Conservation (phyloP, 2,113 vertebrate genomes). For the Cryptomyrus ogoouensis region DNA sequence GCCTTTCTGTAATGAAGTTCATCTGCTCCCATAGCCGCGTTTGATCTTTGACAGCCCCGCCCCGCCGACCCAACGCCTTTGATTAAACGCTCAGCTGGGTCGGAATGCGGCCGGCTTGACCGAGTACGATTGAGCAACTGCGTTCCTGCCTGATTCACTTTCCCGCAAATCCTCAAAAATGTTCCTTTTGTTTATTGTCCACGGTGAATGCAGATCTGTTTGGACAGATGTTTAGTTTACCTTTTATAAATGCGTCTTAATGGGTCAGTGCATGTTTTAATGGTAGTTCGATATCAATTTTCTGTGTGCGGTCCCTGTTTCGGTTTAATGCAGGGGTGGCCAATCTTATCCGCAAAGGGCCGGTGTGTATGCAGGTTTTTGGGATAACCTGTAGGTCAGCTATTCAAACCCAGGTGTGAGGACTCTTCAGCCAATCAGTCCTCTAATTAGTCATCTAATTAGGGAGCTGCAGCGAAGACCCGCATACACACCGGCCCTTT, state of each 20-base stretch:
- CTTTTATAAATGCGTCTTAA: neutral
- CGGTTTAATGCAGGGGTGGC: neutral
- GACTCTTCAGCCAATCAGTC: no score
- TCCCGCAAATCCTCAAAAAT: neutral
- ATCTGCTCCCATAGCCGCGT: neutral
- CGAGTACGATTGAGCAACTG: neutral
- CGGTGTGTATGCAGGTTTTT: no score
- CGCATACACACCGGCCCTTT: no score
- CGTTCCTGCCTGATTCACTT: neutral
- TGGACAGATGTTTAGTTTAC: neutral
- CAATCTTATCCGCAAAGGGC: no score
- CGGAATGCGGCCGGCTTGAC: neutral
- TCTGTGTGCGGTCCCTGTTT: neutral
- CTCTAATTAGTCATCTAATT: no score
- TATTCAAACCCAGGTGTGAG: no score
- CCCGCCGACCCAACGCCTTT: neutral
- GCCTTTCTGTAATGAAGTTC: conserved; percentile 21
- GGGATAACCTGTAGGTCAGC: no score
- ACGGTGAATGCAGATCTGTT: neutral
- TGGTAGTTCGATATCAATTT: neutral
- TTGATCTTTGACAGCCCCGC: conserved; percentile 10
- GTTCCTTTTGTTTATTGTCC: neutral
- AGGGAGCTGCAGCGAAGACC: no score
- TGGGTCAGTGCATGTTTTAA: neutral
- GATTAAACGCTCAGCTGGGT: conserved; percentile 22